Evolutionary conservation across 2,797 vertebrate genomes (phyloP).

Genomic region (Coendou prehensilis): DNA sequence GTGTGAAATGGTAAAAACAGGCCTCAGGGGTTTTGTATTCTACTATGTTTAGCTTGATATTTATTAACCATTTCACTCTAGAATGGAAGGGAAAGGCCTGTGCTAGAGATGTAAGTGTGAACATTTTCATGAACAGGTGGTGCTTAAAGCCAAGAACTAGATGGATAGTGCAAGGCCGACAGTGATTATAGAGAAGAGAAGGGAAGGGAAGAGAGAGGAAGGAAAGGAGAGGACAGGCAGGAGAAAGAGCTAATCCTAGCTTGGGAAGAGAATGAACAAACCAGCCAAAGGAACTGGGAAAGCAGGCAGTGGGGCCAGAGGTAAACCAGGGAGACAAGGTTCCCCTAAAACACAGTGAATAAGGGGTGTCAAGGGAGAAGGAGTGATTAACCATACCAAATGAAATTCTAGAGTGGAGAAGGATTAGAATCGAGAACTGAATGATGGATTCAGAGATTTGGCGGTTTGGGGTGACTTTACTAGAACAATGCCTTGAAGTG

Average conservation of each 20-base stretch:
- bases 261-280: not conserved
- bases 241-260: not conserved
- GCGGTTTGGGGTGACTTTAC: not conserved
- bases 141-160: not conserved
- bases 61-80: not conserved
- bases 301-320: not conserved
- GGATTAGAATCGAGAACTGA: not conserved
- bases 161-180: not conserved
- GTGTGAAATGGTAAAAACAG: not conserved
- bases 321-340: not conserved
- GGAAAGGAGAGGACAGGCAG: no score
- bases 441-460: not conserved
- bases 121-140: not conserved
- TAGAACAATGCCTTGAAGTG: not conserved
- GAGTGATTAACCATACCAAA: not conserved
- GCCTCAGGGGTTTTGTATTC: not conserved
- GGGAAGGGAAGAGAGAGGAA: no score
- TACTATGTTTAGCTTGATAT: not conserved
- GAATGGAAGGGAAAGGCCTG: not conserved
- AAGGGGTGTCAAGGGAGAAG: not conserved
- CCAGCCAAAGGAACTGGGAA: not conserved
- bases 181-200: not conserved
- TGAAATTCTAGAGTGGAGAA: not conserved
- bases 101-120: not conserved
- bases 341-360: not conserved